phyloP scores from a whole-genome alignment of 2,113 vertebrate species.

The Gobius niger region DNA sequence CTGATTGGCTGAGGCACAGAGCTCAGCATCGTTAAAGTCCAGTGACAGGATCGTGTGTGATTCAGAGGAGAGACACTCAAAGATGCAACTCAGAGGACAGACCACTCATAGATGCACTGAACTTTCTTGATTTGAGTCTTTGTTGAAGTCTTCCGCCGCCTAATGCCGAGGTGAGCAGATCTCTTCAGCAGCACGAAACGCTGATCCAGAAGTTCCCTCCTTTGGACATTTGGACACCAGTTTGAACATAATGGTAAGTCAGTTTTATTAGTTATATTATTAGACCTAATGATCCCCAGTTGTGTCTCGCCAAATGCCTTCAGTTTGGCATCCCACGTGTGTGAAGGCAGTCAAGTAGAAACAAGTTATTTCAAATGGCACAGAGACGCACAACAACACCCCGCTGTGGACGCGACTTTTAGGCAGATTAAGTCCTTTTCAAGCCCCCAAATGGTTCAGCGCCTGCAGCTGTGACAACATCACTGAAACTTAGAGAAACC shows the following conservation, averaged over 20 bases:
- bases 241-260: slow-evolving; percentile 62
- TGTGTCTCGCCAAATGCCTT: slow-evolving; percentile 10
- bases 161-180: slow-evolving; percentile 32
- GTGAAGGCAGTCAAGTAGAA: slow-evolving; percentile 54
- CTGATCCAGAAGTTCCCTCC: slow-evolving; percentile 16
- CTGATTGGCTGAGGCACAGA: slow-evolving; percentile 64
- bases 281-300: not conserved
- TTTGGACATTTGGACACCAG: not conserved
- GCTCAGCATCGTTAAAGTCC: slow-evolving; percentile 48
- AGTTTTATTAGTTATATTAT: not conserved
- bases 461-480: slow-evolving; percentile 78
- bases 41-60: slow-evolving; percentile 18
- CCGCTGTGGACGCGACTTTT: slow-evolving; percentile 46
- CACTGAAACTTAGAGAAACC: slow-evolving; percentile 48
- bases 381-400: slow-evolving; percentile 35
- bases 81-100: slow-evolving; percentile 13
- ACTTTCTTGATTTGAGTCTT: not conserved
- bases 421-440: slow-evolving; percentile 42
- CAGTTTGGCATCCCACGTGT: slow-evolving; percentile 32
- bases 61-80: slow-evolving; percentile 15
- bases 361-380: slow-evolving; percentile 39
- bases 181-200: slow-evolving; percentile 12
- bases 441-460: slow-evolving; percentile 69
- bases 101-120: not conserved
- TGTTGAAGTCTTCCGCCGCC: not conserved